phyloP scores from a whole-genome alignment of 1,140 invertebrate species.

The Scaptodrosophila lebanonensis region DNA sequence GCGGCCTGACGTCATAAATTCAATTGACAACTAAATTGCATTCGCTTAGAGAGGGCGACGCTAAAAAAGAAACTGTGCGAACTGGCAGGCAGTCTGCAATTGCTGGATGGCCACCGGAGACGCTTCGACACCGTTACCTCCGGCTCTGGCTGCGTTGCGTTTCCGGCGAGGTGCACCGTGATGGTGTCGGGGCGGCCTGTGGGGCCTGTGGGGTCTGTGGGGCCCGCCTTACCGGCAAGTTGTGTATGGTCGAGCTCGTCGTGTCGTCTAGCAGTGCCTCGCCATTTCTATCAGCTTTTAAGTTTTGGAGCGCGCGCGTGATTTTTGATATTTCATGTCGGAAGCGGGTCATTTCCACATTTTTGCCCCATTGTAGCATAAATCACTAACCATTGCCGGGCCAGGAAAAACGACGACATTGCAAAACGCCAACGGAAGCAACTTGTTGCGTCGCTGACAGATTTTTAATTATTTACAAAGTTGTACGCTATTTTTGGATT shows the following conservation, averaged over 20 bases:
- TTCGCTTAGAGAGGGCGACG: slow-evolving; percentile 22
- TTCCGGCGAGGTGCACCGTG: slow-evolving; percentile 54
- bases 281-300: slow-evolving; percentile 26
- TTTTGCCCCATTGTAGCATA: slow-evolving; percentile 38
- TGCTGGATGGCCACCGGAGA: slow-evolving; percentile 60
- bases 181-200: too few relatives aligned
- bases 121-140: slow-evolving; percentile 76
- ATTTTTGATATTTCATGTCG: slow-evolving; percentile 70
- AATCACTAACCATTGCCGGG: slow-evolving; percentile 45
- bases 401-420: slow-evolving; percentile 21
- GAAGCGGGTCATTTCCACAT: slow-evolving; percentile 74
- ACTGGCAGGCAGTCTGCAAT: background rate
- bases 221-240: too few relatives aligned
- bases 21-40: slow-evolving; percentile 77
- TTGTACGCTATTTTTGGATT: slow-evolving; percentile 5
- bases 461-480: slow-evolving; percentile 20
- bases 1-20: slow-evolving; percentile 67
- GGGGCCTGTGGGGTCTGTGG: too few relatives aligned
- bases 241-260: background rate
- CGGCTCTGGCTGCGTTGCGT: slow-evolving; percentile 70
- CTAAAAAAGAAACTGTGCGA: background rate
- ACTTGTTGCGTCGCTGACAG: slow-evolving; percentile 54
- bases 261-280: background rate
- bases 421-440: slow-evolving; percentile 41
- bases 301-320: slow-evolving; percentile 61